These are phyloP conservation scores for Kryptopterus vitreolus DNA, from an alignment of 2,797 vertebrate species.

Conservation along the genomic window DNA sequence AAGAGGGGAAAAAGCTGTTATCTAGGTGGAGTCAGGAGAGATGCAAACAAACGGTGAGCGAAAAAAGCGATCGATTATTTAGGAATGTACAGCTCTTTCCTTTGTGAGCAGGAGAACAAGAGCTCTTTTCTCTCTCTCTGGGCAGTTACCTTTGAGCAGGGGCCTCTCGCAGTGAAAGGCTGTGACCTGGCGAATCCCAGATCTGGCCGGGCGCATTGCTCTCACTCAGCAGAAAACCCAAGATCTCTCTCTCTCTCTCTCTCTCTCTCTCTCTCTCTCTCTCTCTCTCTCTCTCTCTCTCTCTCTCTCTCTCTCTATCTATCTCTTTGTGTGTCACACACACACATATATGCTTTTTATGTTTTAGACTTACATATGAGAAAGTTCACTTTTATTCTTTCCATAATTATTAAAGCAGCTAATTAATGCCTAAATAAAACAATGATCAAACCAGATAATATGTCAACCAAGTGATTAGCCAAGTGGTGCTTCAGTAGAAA, in stretches of 20 bases:
- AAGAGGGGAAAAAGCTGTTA: not conserved
- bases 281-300: constrained; percentile 51
- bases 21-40: constrained; percentile 44
- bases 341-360: not conserved
- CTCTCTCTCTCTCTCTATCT: constrained; percentile 30
- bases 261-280: constrained; percentile 54
- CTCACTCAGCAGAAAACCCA: constrained; percentile 54
- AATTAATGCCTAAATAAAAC: not conserved
- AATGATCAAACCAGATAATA: no score
- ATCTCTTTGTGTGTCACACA: no score
- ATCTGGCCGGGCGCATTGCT: constrained; percentile 43
- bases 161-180: constrained; percentile 69
- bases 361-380: not conserved
- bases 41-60: constrained; percentile 60
- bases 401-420: not conserved
- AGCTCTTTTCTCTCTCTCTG: constrained; percentile 71
- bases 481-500: not conserved
- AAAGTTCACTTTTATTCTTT: not conserved
- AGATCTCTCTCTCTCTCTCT: constrained; percentile 51
- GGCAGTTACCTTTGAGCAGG: constrained; percentile 69
- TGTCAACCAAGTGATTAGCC: not conserved
- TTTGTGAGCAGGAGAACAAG: constrained; percentile 72
- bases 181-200: constrained; percentile 66
- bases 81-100: constrained; percentile 63
- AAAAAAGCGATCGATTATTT: constrained; percentile 65